Base-by-base conservation (phyloP, 1,140 invertebrate genomes). In the Drosophila serrata region DNA sequence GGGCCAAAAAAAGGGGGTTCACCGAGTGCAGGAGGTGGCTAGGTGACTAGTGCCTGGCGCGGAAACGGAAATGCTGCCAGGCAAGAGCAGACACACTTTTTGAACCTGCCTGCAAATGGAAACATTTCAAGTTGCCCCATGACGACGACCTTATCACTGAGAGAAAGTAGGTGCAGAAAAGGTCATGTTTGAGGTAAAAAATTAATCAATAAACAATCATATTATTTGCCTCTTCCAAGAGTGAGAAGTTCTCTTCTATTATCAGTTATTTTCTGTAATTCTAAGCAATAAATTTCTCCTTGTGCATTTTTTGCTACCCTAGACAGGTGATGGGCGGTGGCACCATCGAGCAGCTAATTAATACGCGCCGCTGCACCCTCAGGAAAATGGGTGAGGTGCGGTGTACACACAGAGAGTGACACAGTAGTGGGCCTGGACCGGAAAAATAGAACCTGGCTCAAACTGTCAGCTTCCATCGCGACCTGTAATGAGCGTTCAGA, bases 401-500 rank as follows among this genome's bases (percentile, higher is more conserved):
- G 73, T 73, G 67, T 49, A 12, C 59, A 35, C 62, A 22, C 31
- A 24, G 22, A 33, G 65, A 72, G 69, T 62, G 81, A 84, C 22
- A 37, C 61, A 67, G 24, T 53, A 46, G 63, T 46, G 42, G 42
- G 29, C 64, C 35, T 29, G 42, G 64, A 24, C 15, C 51, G 24
- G 49, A 19, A 43, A 35, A 51, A 58, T 55, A 55, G 51, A 58
- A 51, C 65, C 65, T 35, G 65, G 65, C 65, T 69, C 65, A 69
- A 69, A 67, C 78, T 75, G 55, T 75, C 78, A 69, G 56, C 74
- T 76, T 39, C 61, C 64, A 61, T 46, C 58, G 40, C 62, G 64
- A 65, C 65, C 82, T 80, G 82, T 88, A 87, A 87, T 87, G 84
- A 87, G 82, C 82, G 82, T 88, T 87, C 76, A 73, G 82, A 87